phyloP scores from a whole-genome alignment of 2,113 vertebrate species.

The Melanerpes formicivorus region DNA sequence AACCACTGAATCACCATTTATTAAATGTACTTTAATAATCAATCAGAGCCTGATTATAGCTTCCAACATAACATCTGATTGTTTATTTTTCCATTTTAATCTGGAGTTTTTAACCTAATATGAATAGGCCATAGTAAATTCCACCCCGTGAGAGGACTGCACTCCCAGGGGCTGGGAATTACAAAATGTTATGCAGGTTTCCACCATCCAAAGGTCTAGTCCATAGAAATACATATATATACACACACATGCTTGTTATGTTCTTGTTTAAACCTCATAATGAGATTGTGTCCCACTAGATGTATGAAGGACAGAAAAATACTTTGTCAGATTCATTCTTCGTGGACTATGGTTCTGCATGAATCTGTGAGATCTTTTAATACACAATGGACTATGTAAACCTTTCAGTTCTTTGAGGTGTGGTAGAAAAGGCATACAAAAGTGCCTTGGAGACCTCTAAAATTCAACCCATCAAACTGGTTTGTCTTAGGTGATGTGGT shows the following conservation, averaged over 20 bases:
- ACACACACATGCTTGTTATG: neutral
- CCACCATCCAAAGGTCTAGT: neutral
- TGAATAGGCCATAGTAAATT: neutral
- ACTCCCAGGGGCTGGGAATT: neutral
- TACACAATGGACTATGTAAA: neutral
- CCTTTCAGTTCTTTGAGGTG: neutral
- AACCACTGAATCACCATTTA: conserved; percentile 8
- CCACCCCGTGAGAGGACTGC: neutral
- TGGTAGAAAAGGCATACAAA: neutral
- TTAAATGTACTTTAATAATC: conserved; percentile 29
- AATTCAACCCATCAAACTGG: neutral
- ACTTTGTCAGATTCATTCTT: neutral
- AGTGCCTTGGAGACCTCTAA: neutral
- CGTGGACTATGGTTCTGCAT: neutral
- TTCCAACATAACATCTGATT: neutral
- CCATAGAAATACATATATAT: neutral
- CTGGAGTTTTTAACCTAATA: neutral
- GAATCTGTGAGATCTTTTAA: neutral
- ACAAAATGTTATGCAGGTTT: neutral
- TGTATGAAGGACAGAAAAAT: neutral
- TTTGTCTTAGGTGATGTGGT: neutral
- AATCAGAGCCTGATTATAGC: neutral
- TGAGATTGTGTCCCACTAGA: neutral
- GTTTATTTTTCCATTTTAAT: conserved; percentile 41
- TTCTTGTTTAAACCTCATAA: neutral